Base-by-base conservation (phyloP, 2,113 vertebrate species). In the Synchiropus splendidus region DNA sequence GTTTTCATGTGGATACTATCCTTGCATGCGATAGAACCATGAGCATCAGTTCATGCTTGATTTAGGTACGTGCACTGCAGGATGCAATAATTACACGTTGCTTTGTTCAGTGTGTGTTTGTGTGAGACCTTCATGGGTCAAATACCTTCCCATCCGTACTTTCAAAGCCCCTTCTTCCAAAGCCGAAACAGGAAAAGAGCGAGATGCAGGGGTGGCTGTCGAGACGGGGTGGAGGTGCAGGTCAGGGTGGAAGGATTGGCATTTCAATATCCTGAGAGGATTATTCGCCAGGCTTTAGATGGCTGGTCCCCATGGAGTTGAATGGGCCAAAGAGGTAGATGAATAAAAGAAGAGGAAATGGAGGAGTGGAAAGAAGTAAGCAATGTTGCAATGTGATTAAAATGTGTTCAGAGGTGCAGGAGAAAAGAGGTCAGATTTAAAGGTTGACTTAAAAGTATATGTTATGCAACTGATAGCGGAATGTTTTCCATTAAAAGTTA, bases 231-330 rank as follows among this genome's bases (percentile, higher is more conserved):
- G 56, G 53, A 66, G 53, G 70, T 54, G 62, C 10, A 21, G 65
- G 71, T 79, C 70, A 71, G 55, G 48, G 58, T 51, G 53, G 56
- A 59, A 48, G 79, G 72, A 74, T 80, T 77, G 81, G 78, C 81
- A 82, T 83, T 83, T 82, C 72, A 74, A 70, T 80, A 78, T 82
- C 77, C 70, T 82, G 72, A 77, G 73, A 83, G 79, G 80, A 74
- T 82, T 81, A 67, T 54, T 18, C 54, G 49, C 44, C 39, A 2
- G 51, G 79, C 70, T 73, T n/a, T 65, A 74, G 69, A 78, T 70
- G 66, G 47, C 55, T 27, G 59, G 67, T 70, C 62, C 80, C 75
- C 12, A 32, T 14, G 13, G 79, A 82, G 74, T 45, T 50, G 45
- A 70, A 64, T 18, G 32, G 52, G 54, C 61, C 61, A 56, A 46